A percentile compares a stretch with the other conserved stretches of the same genome.
Evolutionary conservation across 2,113 vertebrate genomes (phyloP).

Genomic region (Chloropsis cyanopogon): DNA sequence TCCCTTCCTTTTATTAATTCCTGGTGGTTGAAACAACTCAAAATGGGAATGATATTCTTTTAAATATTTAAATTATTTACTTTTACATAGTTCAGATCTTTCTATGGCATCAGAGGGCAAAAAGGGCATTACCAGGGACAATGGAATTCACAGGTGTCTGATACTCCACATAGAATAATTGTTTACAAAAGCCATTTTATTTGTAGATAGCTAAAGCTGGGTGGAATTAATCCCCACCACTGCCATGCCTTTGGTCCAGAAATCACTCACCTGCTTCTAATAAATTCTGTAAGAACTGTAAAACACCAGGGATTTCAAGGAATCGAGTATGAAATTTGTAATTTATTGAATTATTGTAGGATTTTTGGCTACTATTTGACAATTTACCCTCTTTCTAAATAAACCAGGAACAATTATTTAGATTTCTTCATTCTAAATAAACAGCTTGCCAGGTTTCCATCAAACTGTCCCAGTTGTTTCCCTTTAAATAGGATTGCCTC

Average conservation of each 20-base stretch:
- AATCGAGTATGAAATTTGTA: neutral
- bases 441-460: neutral
- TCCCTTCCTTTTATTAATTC: neutral
- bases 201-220: neutral
- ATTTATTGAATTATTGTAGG: neutral
- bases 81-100: neutral
- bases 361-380: neutral
- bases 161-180: neutral
- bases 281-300: neutral
- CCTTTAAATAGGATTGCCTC: neutral
- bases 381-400: neutral
- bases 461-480: neutral
- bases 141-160: neutral
- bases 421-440: neutral
- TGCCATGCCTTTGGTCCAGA: neutral
- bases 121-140: accelerated
- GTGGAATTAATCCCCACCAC: neutral
- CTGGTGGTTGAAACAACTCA: accelerated
- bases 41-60: neutral
- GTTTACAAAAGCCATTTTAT: neutral
- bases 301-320: neutral
- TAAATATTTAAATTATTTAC: neutral
- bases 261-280: neutral
- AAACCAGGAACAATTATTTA: neutral
- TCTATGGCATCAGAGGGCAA: neutral